phyloP scores from a whole-genome alignment of 2,113 vertebrate species.

The Bothrops jararaca region DNA sequence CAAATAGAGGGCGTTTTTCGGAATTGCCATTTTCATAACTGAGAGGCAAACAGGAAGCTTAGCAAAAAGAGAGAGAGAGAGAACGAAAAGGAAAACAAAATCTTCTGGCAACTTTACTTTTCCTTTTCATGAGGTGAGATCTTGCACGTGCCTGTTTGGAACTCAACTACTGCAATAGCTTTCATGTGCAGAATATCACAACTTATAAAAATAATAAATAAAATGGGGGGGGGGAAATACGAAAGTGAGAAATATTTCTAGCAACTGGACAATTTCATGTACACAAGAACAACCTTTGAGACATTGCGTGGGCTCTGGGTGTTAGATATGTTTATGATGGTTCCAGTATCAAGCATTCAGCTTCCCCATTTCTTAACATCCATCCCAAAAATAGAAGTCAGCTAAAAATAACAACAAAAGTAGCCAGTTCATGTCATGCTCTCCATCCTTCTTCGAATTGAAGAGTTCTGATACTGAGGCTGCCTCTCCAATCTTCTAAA shows the following conservation, averaged over 20 bases:
- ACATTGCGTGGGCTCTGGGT: neutral
- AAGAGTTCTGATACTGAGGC: neutral
- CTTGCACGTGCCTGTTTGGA: neutral
- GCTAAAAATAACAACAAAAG: neutral
- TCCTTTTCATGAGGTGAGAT: neutral
- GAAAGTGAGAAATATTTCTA: neutral
- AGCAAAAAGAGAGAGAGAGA: neutral
- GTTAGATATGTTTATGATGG: neutral
- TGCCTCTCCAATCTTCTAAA: neutral
- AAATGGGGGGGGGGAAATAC: neutral
- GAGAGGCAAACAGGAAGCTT: neutral
- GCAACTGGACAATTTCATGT: neutral
- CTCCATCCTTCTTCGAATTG: neutral
- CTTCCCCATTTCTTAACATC: neutral
- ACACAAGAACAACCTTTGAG: neutral
- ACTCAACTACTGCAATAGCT: neutral
- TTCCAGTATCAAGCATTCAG: neutral
- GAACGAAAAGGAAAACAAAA: accelerated
- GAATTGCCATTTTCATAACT: neutral
- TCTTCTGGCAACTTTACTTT: neutral
- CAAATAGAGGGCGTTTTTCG: neutral
- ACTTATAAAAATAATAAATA: neutral
- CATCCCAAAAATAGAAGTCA: neutral
- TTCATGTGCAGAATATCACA: neutral
- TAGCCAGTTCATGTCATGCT: neutral